A percentile compares a stretch with the other conserved stretches of the same genome.
Evolutionary conservation across 2,113 vertebrate genomes (phyloP).

Genomic region (Carassius auratus): DNA sequence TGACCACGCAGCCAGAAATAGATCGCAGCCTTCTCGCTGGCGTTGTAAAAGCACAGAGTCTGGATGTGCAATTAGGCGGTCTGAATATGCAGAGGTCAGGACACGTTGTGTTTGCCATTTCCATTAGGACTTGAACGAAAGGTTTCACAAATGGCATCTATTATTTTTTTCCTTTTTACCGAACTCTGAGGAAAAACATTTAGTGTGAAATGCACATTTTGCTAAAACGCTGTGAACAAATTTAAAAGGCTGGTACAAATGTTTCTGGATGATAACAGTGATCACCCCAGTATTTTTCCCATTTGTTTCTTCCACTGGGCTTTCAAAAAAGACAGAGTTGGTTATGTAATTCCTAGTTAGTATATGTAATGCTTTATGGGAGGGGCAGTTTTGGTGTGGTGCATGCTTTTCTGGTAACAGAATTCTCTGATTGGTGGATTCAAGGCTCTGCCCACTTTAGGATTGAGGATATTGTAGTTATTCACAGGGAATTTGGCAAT

Average conservation of each 20-base stretch:
- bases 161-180: not conserved
- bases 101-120: conserved; percentile 43
- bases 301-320: not conserved
- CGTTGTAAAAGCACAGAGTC: conserved; percentile 45
- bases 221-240: not conserved
- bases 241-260: not conserved
- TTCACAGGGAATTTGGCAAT: not conserved
- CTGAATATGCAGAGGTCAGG: conserved; percentile 50
- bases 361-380: not conserved
- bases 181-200: conserved; percentile 8
- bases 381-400: not conserved
- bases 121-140: conserved; percentile 45
- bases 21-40: conserved; percentile 25
- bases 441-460: not conserved
- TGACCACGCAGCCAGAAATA: conserved; percentile 48
- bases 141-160: conserved; percentile 47
- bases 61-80: conserved; percentile 55
- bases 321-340: not conserved
- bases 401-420: not conserved
- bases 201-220: not conserved
- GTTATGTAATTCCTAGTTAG: not conserved
- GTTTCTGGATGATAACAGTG: not conserved
- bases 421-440: conserved; percentile 3
- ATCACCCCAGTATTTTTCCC: not conserved
- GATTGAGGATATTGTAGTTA: not conserved